A percentile compares a stretch with the other conserved stretches of the same genome.
These are phyloP conservation scores for Onychostruthus taczanowskii DNA, from an alignment of 2,113 vertebrate species.

Conservation along the genomic window DNA sequence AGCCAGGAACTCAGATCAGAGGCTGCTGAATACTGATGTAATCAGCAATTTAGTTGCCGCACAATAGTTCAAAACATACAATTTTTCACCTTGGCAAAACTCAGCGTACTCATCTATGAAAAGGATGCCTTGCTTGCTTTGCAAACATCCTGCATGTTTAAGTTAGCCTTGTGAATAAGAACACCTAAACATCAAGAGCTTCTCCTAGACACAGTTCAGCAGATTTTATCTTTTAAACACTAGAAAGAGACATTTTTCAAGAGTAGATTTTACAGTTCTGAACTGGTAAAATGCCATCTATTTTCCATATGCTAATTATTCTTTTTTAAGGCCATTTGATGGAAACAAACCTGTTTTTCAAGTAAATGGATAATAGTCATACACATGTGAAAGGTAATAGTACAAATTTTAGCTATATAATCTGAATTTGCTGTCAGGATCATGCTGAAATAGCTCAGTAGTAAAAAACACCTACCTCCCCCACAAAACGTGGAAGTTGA, in stretches of 20 bases:
- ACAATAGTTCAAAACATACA: not conserved
- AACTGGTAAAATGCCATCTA: not conserved
- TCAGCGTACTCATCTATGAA: not conserved
- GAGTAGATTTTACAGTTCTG: not conserved
- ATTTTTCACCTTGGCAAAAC: constrained; percentile 9
- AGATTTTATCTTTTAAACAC: not conserved
- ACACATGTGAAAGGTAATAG: not conserved
- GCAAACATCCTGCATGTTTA: not conserved
- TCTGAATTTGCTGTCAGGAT: not conserved
- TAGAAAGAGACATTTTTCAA: not conserved
- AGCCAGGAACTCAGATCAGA: constrained; percentile 28
- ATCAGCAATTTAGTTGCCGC: not conserved
- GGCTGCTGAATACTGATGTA: not conserved
- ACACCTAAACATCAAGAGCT: not conserved
- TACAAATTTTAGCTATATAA: not conserved
- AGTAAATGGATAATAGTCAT: not conserved
- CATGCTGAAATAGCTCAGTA: not conserved
- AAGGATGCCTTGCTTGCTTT: not conserved
- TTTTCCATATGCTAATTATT: not conserved
- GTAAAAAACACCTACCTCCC: not conserved
- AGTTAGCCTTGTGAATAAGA: not conserved
- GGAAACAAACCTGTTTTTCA: not conserved
- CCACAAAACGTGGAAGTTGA: not conserved
- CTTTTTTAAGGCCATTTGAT: not conserved
- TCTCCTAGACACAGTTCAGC: not conserved